Evolutionary conservation across 2,888 invertebrate genomes (phyloP).

Genomic region (Eubasilissa splendida): DNA sequence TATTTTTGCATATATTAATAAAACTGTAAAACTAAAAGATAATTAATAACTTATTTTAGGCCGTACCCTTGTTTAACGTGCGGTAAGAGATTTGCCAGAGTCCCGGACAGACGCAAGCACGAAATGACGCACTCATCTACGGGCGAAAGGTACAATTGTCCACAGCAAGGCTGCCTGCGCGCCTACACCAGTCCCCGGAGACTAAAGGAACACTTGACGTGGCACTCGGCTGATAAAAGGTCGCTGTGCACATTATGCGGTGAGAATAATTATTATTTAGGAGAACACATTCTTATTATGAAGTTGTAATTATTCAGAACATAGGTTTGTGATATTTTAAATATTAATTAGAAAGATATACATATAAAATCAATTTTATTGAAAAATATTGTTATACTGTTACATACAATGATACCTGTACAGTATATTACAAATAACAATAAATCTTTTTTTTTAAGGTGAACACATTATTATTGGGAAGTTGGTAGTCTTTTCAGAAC

Average conservation of each 20-base stretch:
- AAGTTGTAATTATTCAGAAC: too few relatives aligned
- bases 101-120: constrained; percentile 47
- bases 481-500: too few relatives aligned
- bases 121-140: constrained; percentile 24
- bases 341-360: too few relatives aligned
- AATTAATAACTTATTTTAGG: constrained; percentile 21
- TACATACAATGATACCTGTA: background rate
- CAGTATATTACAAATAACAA: too few relatives aligned
- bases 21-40: too few relatives aligned
- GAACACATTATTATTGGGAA: too few relatives aligned
- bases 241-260: constrained; percentile 48
- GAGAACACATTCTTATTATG: too few relatives aligned
- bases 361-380: too few relatives aligned
- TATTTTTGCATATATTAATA: too few relatives aligned
- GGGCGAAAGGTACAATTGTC: background rate
- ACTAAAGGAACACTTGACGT: constrained; percentile 26
- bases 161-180: constrained; percentile 28
- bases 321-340: too few relatives aligned
- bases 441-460: too few relatives aligned
- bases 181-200: background rate
- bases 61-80: constrained; percentile 43
- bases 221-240: constrained; percentile 38
- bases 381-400: background rate
- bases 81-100: constrained; percentile 45
- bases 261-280: constrained; percentile 5